These are phyloP conservation scores for Sterrhoptilus dennistouni DNA, from an alignment of 2,113 vertebrate species.

Conservation along the genomic window DNA sequence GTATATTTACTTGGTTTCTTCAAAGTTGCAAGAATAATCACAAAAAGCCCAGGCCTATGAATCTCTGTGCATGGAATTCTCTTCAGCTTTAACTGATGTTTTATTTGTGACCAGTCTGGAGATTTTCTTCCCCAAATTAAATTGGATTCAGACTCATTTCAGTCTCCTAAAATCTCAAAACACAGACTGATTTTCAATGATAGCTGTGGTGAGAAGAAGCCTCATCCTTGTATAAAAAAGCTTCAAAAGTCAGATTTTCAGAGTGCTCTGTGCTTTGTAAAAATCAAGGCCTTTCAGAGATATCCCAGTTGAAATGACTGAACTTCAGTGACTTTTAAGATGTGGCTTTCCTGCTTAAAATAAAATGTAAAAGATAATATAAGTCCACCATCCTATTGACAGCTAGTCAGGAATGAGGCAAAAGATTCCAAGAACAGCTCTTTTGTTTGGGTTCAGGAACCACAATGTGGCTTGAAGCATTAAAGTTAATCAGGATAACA, in stretches of 20 bases:
- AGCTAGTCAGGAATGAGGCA: background rate
- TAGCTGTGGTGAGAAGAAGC: background rate
- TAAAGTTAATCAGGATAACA: background rate
- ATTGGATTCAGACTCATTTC: slow-evolving; percentile 7
- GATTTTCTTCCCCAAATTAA: background rate
- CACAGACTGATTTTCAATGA: background rate
- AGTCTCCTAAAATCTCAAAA: slow-evolving; percentile 21
- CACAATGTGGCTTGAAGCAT: background rate
- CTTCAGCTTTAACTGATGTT: background rate
- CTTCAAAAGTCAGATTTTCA: background rate
- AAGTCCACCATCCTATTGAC: background rate
- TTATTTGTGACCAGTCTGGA: background rate
- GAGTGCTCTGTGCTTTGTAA: background rate
- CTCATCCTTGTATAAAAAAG: background rate
- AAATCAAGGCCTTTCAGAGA: background rate
- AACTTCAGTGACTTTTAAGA: background rate
- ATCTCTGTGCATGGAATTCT: background rate
- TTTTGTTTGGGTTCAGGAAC: background rate
- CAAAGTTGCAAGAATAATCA: background rate
- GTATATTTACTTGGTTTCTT: slow-evolving; percentile 5
- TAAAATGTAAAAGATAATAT: background rate
- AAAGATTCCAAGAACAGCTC: background rate
- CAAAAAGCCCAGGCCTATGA: background rate
- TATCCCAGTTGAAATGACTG: background rate
- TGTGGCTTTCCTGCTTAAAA: background rate